These are phyloP conservation scores for Drosophila virilis DNA, from an alignment of 1,140 invertebrate genomes.

Conservation along the genomic window DNA sequence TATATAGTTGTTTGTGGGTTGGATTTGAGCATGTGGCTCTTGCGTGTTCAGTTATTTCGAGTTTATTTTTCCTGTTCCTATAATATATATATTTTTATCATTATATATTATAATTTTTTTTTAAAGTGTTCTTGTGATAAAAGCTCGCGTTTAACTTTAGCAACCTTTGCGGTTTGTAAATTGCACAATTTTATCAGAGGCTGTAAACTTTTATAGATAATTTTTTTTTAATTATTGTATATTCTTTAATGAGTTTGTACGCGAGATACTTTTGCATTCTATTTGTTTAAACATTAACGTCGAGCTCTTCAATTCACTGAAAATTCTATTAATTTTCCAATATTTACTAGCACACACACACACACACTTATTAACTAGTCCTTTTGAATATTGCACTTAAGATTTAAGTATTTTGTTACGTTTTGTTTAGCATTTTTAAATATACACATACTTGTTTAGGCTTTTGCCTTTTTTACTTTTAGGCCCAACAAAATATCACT, in stretches of 20 bases:
- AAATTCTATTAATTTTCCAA: too few relatives aligned
- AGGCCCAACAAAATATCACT: constrained; percentile 11
- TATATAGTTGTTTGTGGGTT: background rate
- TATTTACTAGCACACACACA: too few relatives aligned
- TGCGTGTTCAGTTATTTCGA: constrained; percentile 2
- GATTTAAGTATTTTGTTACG: background rate
- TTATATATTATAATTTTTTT: constrained; percentile 24
- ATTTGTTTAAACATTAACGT: too few relatives aligned
- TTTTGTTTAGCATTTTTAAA: background rate
- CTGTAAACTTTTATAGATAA: constrained; percentile 28
- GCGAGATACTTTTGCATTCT: background rate
- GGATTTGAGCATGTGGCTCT: background rate
- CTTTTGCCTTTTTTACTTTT: background rate
- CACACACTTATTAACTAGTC: too few relatives aligned
- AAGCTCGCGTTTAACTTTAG: constrained; percentile 19
- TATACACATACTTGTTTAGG: constrained; percentile 50
- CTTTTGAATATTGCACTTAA: background rate
- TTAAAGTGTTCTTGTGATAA: constrained; percentile 44
- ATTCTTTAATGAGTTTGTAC: constrained; percentile 8
- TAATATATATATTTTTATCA: constrained; percentile 1
- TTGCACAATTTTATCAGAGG: constrained; percentile 64
- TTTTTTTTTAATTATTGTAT: constrained; percentile 38
- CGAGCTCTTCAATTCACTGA: too few relatives aligned
- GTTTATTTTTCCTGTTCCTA: background rate
- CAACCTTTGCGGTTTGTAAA: constrained; percentile 39